phyloP scores from a whole-genome alignment of 2,113 vertebrate species.

The Grus americana region DNA sequence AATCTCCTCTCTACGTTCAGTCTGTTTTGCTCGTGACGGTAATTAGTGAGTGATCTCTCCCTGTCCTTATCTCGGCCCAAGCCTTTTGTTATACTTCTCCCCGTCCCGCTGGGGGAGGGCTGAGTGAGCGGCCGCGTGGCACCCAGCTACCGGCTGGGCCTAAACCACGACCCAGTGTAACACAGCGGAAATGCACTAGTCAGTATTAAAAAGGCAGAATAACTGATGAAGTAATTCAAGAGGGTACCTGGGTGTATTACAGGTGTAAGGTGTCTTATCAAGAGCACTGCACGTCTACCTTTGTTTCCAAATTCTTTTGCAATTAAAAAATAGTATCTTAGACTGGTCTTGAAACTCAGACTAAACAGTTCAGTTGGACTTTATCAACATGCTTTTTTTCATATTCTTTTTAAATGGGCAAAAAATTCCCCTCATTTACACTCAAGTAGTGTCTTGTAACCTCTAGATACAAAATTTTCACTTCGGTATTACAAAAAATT shows the following conservation, averaged over 20 bases:
- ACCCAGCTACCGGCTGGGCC: too few relatives aligned
- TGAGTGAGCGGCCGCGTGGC: too few relatives aligned
- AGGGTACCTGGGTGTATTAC: not conserved
- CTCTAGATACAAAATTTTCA: not conserved
- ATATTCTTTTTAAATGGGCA: not conserved
- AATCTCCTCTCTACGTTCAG: too few relatives aligned
- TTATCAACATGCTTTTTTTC: not conserved
- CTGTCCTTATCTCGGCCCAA: too few relatives aligned
- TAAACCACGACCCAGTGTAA: not conserved
- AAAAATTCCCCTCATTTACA: not conserved
- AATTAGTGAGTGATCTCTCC: too few relatives aligned
- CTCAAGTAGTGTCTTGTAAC: not conserved
- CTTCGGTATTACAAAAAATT: not conserved
- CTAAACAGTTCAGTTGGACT: not conserved
- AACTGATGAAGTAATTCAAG: not conserved
- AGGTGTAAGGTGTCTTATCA: not conserved
- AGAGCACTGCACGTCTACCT: not conserved
- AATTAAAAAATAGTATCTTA: not conserved
- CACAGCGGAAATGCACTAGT: not conserved
- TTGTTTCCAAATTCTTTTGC: not conserved
- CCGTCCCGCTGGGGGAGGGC: too few relatives aligned
- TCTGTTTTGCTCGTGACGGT: too few relatives aligned
- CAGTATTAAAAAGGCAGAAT: not conserved
- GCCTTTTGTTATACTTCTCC: too few relatives aligned
- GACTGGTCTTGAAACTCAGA: not conserved